phyloP scores from a whole-genome alignment of 2,888 invertebrate species.

The Electrophaes corylata region DNA sequence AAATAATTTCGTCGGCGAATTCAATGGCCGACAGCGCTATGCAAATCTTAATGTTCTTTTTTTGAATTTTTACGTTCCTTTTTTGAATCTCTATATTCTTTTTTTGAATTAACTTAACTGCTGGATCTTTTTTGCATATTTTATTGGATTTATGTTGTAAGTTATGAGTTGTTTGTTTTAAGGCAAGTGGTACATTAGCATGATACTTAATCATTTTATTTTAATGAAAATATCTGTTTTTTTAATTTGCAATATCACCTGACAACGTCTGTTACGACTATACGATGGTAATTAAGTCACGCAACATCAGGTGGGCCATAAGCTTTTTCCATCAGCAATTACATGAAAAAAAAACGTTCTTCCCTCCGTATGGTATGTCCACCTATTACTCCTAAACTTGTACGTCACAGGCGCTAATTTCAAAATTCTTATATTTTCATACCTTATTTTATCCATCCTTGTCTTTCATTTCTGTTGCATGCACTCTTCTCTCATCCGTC shows the following conservation, averaged over 20 bases:
- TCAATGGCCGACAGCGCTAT: constrained; percentile 29
- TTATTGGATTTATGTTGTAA: constrained; percentile 23
- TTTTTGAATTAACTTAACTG: constrained; percentile 17
- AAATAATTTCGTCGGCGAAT: constrained; percentile 36
- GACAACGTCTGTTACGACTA: no score
- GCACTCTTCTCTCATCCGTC: no score
- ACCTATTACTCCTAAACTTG: no score
- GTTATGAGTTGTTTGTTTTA: constrained; percentile 36
- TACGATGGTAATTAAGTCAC: no score
- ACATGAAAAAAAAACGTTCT: no score
- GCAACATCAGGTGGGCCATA: no score
- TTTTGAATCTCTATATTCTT: constrained; percentile 8
- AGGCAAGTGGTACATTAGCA: constrained; percentile 4
- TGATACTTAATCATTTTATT: constrained; percentile 5
- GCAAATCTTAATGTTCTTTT: constrained; percentile 27
- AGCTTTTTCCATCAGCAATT: no score
- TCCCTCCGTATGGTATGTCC: no score
- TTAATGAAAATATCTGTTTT: not conserved
- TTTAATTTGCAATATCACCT: not conserved
- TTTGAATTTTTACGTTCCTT: constrained; percentile 10
- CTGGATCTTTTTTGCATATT: constrained; percentile 19
- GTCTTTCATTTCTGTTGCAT: no score
- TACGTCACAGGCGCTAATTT: no score
- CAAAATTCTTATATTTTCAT: no score
- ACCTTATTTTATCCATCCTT: no score